Evolutionary conservation across 1,140 invertebrate genomes (phyloP).

Genomic region (Drosophila albomicans): DNA sequence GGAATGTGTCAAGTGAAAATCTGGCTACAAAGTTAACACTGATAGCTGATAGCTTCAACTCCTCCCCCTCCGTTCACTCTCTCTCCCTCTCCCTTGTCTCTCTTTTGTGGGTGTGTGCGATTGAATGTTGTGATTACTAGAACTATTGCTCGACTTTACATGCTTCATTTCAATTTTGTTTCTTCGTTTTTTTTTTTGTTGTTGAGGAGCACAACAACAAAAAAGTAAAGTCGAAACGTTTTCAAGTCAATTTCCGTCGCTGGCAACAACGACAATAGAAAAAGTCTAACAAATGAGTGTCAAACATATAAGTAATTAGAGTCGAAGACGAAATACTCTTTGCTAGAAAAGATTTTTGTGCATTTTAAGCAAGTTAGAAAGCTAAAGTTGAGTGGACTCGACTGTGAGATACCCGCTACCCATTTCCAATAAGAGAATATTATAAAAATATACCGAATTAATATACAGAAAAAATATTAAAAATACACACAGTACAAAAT

Average conservation of each 20-base stretch:
- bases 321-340: not conserved
- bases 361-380: too few relatives aligned
- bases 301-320: not conserved
- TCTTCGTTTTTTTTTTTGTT: too few relatives aligned
- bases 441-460: too few relatives aligned
- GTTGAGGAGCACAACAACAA: not conserved
- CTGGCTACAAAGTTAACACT: slow-evolving; percentile 33
- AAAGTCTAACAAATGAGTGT: not conserved
- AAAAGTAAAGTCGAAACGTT: slow-evolving; percentile 22
- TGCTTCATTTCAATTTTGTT: slow-evolving; percentile 34
- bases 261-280: slow-evolving; percentile 10
- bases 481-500: too few relatives aligned
- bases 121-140: slow-evolving; percentile 31
- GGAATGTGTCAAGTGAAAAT: slow-evolving; percentile 32
- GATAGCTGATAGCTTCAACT: slow-evolving; percentile 20
- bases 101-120: slow-evolving; percentile 20
- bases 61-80: not conserved
- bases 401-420: too few relatives aligned
- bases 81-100: not conserved
- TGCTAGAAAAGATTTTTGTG: not conserved
- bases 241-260: slow-evolving; percentile 51
- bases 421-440: too few relatives aligned
- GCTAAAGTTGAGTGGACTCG: too few relatives aligned
- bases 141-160: slow-evolving; percentile 26
- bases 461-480: too few relatives aligned